Base-by-base conservation (phyloP, 2,113 vertebrate genomes). In the Corythornis cristatus region DNA sequence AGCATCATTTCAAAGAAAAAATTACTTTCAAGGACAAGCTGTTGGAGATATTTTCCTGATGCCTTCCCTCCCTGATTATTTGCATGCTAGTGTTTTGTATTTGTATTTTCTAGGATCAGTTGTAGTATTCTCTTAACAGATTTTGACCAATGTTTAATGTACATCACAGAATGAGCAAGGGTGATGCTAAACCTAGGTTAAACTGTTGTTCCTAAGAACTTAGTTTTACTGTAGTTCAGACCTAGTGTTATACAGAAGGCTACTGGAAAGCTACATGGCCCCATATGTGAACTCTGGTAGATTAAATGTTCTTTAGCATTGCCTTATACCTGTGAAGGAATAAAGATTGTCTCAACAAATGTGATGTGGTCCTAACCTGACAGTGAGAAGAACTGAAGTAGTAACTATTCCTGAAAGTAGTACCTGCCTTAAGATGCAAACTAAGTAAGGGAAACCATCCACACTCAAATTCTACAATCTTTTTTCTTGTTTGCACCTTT, bases 181-280 rank as follows among this genome's bases (percentile, higher is more conserved):
- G 3, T 48, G 40, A 25, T 43, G 31, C 46, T 31, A 74, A 74
- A 46, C 5, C 46, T 28, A 15, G n/a, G 57, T 66, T 57, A 85
- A 57, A 6, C n/a, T 0, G 0, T 13, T n/a, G 37, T 5, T 42
- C 77, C 43, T 12, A n/a, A 20, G 7, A 0, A 1, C 17, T 70
- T 66, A 3, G 3, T 65, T 94, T 33, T 48, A 29, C 61, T 65
- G 4, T 11, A 9, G 33, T 84, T 48, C 57, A 87, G n/a, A 67
- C 8, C 19, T 3, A 4, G 3, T 18, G 14, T 33, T 15, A 9
- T 5, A 54, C 48, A 40, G 43, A 12, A 54, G 13, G n/a, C 26
- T 56, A 12, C 12, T 28, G 42, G 17, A 29, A 78, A 58, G 29
- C 12, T 54, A 6, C 23, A 28, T 2, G 3, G 26, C 6, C 61